A percentile compares a stretch with the other conserved stretches of the same genome.
Evolutionary conservation across 2,113 vertebrate genomes (phyloP).

Genomic region (Brachionichthys hirsutus): DNA sequence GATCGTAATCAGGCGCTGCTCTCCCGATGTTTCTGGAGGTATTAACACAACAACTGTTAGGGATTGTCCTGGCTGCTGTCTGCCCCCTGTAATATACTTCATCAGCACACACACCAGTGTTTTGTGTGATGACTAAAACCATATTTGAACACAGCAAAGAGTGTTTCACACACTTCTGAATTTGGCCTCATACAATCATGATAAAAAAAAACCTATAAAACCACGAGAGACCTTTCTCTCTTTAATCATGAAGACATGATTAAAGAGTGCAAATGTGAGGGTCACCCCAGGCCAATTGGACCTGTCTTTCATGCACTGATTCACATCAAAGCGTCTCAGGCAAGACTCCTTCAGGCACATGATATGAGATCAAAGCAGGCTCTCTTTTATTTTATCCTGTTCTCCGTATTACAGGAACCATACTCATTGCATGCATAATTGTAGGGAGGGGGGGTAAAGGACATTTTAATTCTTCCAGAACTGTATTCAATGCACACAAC

Average conservation of each 20-base stretch:
- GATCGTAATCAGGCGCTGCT: conserved; percentile 77
- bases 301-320: conserved; percentile 77
- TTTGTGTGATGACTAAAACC: conserved; percentile 55
- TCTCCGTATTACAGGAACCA: conserved; percentile 66
- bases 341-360: conserved; percentile 75
- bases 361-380: conserved; percentile 73
- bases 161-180: conserved; percentile 62
- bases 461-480: conserved; percentile 64
- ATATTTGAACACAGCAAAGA: conserved; percentile 64
- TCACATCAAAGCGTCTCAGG: conserved; percentile 76
- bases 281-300: conserved; percentile 72
- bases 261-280: conserved; percentile 76
- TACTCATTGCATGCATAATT: conserved; percentile 53
- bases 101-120: conserved; percentile 21
- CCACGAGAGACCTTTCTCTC: conserved; percentile 38
- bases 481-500: conserved; percentile 57
- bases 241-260: conserved; percentile 62
- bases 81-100: conserved; percentile 24
- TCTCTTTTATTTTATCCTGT: conserved; percentile 71
- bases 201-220: conserved; percentile 48
- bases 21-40: conserved; percentile 77
- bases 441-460: conserved; percentile 42
- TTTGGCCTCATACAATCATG: conserved; percentile 46
- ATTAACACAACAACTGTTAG: conserved; percentile 76
- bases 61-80: conserved; percentile 43